phyloP scores from a whole-genome alignment of 35 echinoderm and acorn worm genomes.

The Hemicentrotus pulcherrimus region DNA sequence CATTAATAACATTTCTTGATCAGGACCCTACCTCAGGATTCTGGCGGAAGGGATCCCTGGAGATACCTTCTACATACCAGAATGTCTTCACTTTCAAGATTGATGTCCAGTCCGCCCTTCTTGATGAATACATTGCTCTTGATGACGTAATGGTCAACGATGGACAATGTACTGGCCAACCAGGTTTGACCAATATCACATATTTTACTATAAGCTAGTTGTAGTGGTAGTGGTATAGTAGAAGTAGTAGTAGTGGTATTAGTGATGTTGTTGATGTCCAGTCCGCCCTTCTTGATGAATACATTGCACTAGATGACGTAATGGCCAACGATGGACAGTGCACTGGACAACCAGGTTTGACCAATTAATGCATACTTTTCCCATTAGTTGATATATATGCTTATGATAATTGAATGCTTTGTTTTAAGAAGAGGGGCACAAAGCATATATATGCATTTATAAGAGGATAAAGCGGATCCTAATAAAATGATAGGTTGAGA shows the following conservation, averaged over 20 bases:
- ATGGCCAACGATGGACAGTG: conserved; percentile 4
- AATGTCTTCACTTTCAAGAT: conserved; percentile 40
- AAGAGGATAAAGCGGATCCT: too few relatives aligned
- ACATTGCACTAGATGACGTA: conserved; percentile 18
- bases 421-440: too few relatives aligned
- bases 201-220: too few relatives aligned
- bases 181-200: background rate
- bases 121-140: background rate
- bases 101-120: background rate
- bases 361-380: too few relatives aligned
- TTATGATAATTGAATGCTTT: too few relatives aligned
- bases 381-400: too few relatives aligned
- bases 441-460: too few relatives aligned
- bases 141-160: conserved; percentile 30
- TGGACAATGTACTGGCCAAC: conserved; percentile 33
- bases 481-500: too few relatives aligned
- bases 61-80: conserved; percentile 11
- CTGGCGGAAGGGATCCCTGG: conserved; percentile 25
- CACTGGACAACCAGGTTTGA: conserved; percentile 36
- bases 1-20: too few relatives aligned
- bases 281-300: background rate
- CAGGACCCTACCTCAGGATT: conserved; percentile 12
- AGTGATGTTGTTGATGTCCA: background rate
- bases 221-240: too few relatives aligned
- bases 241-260: too few relatives aligned